A percentile compares a stretch with the other conserved stretches of the same genome.
phyloP scores from a whole-genome alignment of 2,113 vertebrate genomes.

The Neolamprologus toae region DNA sequence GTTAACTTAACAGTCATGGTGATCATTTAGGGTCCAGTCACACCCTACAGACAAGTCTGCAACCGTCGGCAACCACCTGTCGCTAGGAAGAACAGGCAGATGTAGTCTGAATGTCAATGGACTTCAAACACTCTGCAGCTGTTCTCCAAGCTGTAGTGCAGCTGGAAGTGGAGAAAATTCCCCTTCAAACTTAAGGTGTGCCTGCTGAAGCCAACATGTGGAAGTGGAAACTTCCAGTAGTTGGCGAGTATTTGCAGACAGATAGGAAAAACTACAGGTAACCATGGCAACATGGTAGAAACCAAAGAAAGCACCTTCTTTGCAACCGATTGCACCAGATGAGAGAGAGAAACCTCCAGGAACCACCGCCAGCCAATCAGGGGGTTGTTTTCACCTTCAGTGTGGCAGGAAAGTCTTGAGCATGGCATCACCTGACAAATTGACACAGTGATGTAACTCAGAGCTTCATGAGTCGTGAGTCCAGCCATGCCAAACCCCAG shows the following conservation, averaged over 20 bases:
- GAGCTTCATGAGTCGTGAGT: not conserved
- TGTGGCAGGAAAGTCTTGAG: not conserved
- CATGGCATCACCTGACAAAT: not conserved
- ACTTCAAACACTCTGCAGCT: not conserved
- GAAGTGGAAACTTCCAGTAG: not conserved
- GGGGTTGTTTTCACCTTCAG: not conserved
- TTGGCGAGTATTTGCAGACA: not conserved
- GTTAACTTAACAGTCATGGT: not conserved
- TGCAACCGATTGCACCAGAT: not conserved
- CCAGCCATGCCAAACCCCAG: not conserved
- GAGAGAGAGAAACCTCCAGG: not conserved
- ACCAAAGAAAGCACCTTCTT: not conserved
- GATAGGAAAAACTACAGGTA: not conserved
- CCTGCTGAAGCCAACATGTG: not conserved
- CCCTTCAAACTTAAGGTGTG: not conserved
- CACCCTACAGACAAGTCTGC: not conserved
- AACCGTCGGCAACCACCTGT: not conserved
- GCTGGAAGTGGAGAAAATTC: not conserved
- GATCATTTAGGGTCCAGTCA: not conserved
- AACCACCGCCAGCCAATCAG: not conserved
- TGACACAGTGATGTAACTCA: not conserved
- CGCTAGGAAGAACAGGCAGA: not conserved
- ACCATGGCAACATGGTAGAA: not conserved
- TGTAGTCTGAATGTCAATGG: not conserved
- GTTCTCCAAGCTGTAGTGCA: not conserved